Conservation (phyloP, 2,888 invertebrate species). For the Andrena hattorfiana region DNA sequence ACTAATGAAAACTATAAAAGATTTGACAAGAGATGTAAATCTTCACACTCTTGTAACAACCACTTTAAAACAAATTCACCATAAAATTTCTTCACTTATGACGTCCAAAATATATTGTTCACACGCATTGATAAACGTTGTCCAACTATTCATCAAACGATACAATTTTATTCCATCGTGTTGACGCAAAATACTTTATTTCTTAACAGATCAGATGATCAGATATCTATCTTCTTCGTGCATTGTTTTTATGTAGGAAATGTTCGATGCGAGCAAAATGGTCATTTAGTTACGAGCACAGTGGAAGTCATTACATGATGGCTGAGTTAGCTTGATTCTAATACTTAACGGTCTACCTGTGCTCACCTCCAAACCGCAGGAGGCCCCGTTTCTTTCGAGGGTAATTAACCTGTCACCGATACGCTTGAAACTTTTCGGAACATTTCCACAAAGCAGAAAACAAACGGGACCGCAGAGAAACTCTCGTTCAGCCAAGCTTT, state of each 20-base stretch:
- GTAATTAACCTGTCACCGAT: conserved; percentile 69
- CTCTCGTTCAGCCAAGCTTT: conserved; percentile 12
- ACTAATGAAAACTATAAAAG: too few relatives aligned
- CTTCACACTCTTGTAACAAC: too few relatives aligned
- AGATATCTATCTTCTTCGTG: not conserved
- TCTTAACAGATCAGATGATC: not conserved
- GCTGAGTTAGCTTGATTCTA: conserved; percentile 42
- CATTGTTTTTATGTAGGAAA: not conserved
- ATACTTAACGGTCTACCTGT: conserved; percentile 63
- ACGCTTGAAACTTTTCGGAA: conserved; percentile 67
- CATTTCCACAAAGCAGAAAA: conserved; percentile 58
- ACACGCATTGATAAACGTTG: not conserved
- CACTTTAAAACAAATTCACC: too few relatives aligned
- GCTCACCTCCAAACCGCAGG: conserved; percentile 51
- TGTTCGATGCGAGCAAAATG: not conserved
- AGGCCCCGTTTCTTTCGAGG: conserved; percentile 52
- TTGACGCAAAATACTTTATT: not conserved
- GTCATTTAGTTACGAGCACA: conserved; percentile 38
- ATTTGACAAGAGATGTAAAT: too few relatives aligned
- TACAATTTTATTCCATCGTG: not conserved
- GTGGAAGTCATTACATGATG: conserved; percentile 34
- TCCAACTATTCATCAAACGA: not conserved
- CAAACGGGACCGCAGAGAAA: conserved; percentile 44
- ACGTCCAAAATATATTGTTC: not conserved
- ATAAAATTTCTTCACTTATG: too few relatives aligned